phyloP scores from a whole-genome alignment of 2,113 vertebrate genomes.

The Bujurquina vittata region DNA sequence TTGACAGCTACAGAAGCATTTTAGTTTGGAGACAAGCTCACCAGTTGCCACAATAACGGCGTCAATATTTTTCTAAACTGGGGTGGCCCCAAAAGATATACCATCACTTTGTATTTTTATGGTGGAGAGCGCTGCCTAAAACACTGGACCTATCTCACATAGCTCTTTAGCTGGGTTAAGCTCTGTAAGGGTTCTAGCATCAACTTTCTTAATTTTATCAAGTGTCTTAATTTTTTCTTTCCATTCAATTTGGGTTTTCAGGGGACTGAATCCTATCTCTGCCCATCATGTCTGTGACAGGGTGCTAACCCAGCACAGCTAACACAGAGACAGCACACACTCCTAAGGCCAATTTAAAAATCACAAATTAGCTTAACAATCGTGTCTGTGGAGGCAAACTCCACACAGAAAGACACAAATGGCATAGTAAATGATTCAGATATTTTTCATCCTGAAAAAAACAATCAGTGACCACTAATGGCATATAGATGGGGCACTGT shows the following conservation, averaged over 20 bases:
- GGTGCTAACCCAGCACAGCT: not conserved
- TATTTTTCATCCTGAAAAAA: not conserved
- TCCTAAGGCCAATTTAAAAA: not conserved
- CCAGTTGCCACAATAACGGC: not conserved
- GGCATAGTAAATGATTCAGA: not conserved
- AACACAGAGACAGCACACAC: not conserved
- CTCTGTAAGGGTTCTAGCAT: not conserved
- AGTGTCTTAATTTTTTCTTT: not conserved
- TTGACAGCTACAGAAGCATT: not conserved
- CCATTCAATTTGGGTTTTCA: not conserved
- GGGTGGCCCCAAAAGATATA: not conserved
- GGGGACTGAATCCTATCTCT: not conserved
- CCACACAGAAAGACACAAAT: not conserved
- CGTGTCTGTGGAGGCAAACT: not conserved
- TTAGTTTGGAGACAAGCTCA: not conserved
- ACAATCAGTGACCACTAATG: not conserved
- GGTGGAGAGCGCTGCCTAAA: not conserved
- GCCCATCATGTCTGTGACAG: not conserved
- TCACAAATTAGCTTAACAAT: not conserved
- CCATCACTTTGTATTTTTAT: not conserved
- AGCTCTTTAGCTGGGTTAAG: not conserved
- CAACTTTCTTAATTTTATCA: not conserved
- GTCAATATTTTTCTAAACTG: not conserved
- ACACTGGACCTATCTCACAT: not conserved
- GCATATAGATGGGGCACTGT: not conserved